Evolutionary conservation across 2,888 invertebrate species (phyloP).

Genomic region (Apamea crenata): DNA sequence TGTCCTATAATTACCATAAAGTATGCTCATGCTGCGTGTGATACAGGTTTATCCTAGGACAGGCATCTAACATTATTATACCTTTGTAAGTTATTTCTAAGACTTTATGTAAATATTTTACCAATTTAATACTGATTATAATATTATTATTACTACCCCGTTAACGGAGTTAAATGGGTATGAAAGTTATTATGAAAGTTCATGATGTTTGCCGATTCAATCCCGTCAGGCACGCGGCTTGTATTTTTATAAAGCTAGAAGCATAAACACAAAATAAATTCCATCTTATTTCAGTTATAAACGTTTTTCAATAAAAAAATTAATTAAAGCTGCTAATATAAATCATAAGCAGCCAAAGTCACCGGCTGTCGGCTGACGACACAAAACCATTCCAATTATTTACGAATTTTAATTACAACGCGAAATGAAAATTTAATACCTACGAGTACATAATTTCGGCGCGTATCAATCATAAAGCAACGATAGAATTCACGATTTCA

Average conservation of each 20-base stretch:
- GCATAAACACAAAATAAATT: not conserved
- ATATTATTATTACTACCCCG: too few species aligned
- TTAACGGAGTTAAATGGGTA: not conserved
- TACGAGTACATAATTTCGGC: conserved; percentile 15
- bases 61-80: too few species aligned
- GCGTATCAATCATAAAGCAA: conserved; percentile 57
- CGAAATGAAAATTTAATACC: conserved; percentile 13
- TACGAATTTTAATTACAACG: conserved; percentile 11
- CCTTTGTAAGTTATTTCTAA: too few species aligned
- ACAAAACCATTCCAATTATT: conserved; percentile 21
- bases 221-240: not conserved
- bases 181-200: not conserved
- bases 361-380: not conserved
- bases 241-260: not conserved
- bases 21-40: too few species aligned
- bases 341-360: not conserved
- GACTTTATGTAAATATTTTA: too few species aligned
- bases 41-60: too few species aligned
- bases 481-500: conserved; percentile 46
- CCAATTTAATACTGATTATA: too few species aligned
- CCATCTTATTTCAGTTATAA: not conserved
- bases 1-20: too few species aligned
- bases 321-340: not conserved
- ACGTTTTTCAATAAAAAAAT: not conserved
- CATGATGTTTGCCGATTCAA: too few species aligned